These are phyloP conservation scores for Pseudorasbora parva DNA, from an alignment of 2,113 vertebrate genomes.

Conservation along the genomic window DNA sequence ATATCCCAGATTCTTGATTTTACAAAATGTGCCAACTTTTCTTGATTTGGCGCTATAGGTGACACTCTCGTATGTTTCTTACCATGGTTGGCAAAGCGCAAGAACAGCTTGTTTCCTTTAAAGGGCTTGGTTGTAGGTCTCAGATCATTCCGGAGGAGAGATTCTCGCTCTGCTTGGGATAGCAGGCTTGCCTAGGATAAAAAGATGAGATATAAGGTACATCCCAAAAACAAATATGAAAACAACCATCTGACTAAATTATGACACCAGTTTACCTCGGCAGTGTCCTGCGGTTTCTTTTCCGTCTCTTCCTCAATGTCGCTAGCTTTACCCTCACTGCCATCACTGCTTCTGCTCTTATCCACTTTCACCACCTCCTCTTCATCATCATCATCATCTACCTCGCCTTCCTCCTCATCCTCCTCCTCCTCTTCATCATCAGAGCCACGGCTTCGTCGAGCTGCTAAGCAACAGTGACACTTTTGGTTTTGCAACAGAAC, in stretches of 20 bases:
- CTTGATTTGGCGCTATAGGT: background rate
- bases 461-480: conserved; percentile 50
- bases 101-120: conserved; percentile 91
- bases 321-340: conserved; percentile 58
- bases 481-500: background rate
- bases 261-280: conserved; percentile 59
- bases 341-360: conserved; percentile 61
- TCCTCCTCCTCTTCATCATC: conserved; percentile 83
- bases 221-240: background rate
- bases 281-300: conserved; percentile 28
- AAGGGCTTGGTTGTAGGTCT: conserved; percentile 86
- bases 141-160: conserved; percentile 89
- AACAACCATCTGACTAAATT: background rate
- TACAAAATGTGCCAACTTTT: too few species aligned
- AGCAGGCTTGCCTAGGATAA: conserved; percentile 79
- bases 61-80: conserved; percentile 48
- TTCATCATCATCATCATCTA: conserved; percentile 80
- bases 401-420: conserved; percentile 85
- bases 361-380: conserved; percentile 75
- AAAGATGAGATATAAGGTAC: background rate
- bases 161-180: conserved; percentile 86
- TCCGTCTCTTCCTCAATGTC: conserved; percentile 62
- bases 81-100: conserved; percentile 95
- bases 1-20: too few species aligned
- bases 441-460: conserved; percentile 62